Conservation (phyloP, 2,797 vertebrate genomes). For the Florisuga fusca region DNA sequence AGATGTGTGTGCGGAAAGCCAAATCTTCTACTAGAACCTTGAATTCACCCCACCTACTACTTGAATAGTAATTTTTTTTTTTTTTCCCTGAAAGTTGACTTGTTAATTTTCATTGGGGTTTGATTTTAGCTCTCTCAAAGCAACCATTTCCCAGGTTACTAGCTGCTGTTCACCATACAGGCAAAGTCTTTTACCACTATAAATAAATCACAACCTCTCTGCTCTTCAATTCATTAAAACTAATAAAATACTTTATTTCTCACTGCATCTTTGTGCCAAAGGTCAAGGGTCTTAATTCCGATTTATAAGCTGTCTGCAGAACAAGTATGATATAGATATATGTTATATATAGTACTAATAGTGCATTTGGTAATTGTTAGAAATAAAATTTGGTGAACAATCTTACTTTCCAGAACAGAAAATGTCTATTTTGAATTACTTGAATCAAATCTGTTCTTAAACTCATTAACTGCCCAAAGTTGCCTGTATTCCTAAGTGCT, state of each 20-base stretch:
- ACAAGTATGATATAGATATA: not conserved
- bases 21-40: not conserved
- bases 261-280: not conserved
- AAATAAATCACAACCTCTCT: not conserved
- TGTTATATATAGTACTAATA: not conserved
- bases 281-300: not conserved
- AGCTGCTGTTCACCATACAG: not conserved
- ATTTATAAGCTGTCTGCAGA: not conserved
- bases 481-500: not conserved
- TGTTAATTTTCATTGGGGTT: not conserved
- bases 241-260: not conserved
- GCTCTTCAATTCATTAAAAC: not conserved
- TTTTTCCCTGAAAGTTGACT: not conserved
- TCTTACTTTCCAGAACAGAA: not conserved
- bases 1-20: not conserved
- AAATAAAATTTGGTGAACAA: not conserved
- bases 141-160: not conserved
- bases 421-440: not conserved
- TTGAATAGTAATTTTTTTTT: not conserved
- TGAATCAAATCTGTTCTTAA: not conserved
- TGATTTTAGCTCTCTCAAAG: not conserved
- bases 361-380: not conserved
- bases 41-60: not conserved
- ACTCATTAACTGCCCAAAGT: not conserved
- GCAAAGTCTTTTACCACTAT: not conserved